Evolutionary conservation across 2,113 vertebrate genomes (phyloP), one percentile per base, ranked within the genome.

Genomic region (Azemiops feae): DNA sequence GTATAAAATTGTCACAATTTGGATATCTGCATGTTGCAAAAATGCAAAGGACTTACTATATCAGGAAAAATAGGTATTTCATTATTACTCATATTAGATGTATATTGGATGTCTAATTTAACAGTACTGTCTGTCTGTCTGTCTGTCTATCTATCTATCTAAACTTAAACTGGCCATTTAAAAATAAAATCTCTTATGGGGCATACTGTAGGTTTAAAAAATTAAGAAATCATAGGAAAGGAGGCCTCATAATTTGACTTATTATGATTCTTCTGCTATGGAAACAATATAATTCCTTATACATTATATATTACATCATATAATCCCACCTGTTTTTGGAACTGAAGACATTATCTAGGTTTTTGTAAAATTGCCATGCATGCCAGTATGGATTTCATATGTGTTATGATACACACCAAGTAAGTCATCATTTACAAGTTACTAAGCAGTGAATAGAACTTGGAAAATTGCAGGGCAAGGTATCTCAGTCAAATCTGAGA

Each of bases 121-220:
- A 96, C 95, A 94, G 95, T 92, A 91, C 22, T 57, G 1, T 2
- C 55, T 55, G 0, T 5, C 18, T 55, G 0, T 5, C 20, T 57
- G 0, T 5, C 54, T 57, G 0, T 18, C 53, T 18, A 18, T 20
- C 54, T 5, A 23, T 23, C 55, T 23, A 23, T 23, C 55, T 57
- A 23, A 18, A 30, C 5, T 95, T 90, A 92, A 90, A 91, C 96
- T 74, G 52, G 25, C 52, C 94, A 95, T 94, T 94, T 93, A 93
- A 95, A 94, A 93, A 92, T 0, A 86, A 12, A 50, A 18, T 30
- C 22, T 57, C 95, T 96, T 92, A 94, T 96, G 95, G 96, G 27
- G 91, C 4, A 94, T 96, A 94, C 95, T 50, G 47, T 9, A 50
- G 47, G 96, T 94, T 60, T 93, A 95, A 96, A 94, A 95, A 95